A percentile compares a stretch with the other conserved stretches of the same genome.
Evolutionary conservation across 2,113 vertebrate genomes (phyloP).

Genomic region (Alosa alosa): DNA sequence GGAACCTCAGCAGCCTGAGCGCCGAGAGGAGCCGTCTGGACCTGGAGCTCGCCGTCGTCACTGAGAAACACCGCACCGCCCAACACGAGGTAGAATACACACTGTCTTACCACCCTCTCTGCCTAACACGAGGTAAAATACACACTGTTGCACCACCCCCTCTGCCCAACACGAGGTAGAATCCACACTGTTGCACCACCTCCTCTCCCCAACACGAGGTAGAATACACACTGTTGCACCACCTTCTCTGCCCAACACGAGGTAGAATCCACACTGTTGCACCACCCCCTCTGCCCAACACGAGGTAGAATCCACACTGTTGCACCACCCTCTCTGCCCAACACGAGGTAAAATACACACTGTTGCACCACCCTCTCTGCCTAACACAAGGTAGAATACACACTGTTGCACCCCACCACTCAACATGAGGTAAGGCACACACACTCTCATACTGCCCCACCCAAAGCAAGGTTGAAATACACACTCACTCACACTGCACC

Average conservation of each 20-base stretch:
- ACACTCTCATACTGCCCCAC: too few species aligned
- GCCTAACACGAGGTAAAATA: background rate
- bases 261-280: background rate
- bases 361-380: too few species aligned
- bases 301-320: background rate
- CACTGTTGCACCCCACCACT: too few species aligned
- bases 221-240: too few species aligned
- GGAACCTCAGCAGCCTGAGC: constrained; percentile 57
- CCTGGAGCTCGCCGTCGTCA: constrained; percentile 62
- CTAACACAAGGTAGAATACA: too few species aligned
- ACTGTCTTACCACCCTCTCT: background rate
- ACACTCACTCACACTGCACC: too few species aligned
- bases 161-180: background rate
- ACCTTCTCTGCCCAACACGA: background rate
- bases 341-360: too few species aligned
- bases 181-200: background rate
- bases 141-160: background rate
- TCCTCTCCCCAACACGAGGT: background rate
- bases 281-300: background rate
- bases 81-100: constrained; percentile 59
- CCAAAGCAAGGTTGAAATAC: too few species aligned
- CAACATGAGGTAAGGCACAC: too few species aligned
- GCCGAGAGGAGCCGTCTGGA: constrained; percentile 50
- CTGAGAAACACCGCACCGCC: constrained; percentile 55
- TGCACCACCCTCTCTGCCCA: too few species aligned